Base-by-base conservation (phyloP, 2,888 invertebrate genomes). In the Coelinius sp. region DNA sequence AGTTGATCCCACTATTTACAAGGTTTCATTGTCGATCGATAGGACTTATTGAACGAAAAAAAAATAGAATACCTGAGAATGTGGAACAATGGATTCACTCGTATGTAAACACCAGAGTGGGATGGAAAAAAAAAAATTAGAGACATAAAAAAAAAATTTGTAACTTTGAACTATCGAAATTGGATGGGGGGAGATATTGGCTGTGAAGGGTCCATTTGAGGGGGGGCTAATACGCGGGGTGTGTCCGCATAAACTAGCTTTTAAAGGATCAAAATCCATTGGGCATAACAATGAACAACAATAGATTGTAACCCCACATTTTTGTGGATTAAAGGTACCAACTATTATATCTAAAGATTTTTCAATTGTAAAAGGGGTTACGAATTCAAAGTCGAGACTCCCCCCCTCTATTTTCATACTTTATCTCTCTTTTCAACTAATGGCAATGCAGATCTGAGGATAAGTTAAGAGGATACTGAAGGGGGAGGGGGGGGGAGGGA, bases 201-300 rank as follows among this genome's bases (percentile, higher is more conserved):
- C 1, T 10, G 4, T 31, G 8, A 31, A 6, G 8, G 10, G 38
- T 4, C n/a, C n/a, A n/a, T n/a, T n/a, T n/a, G n/a, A n/a, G 65
- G 62, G 41, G 65, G 65, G 46, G 62, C 46, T 52, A 64, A 63
- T 35, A 35, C 35, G 7, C 35, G 35, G 56, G 46, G 49, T 69
- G 70, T 69, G 66, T 68, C 62, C 65, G 71, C 71, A 70, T 81
- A 83, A 84, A 82, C 80, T 82, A 79, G 82, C 83, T 82, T 85
- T 82, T 80, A 82, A 81, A 74, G 80, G 84, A 82, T 82, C 80
- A 77, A 69, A 27, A 74, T 46, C 71, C 27, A 52, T 56, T 35
- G 31, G 31, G 59, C 14, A 24, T n/a, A 25, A 53, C 53, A 25
- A n/a, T 14, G n/a, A n/a, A 1, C 24, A 10, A 53, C 53, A 53